Evolutionary conservation across 2,113 vertebrate genomes (phyloP).

Genomic region (Athene noctua): DNA sequence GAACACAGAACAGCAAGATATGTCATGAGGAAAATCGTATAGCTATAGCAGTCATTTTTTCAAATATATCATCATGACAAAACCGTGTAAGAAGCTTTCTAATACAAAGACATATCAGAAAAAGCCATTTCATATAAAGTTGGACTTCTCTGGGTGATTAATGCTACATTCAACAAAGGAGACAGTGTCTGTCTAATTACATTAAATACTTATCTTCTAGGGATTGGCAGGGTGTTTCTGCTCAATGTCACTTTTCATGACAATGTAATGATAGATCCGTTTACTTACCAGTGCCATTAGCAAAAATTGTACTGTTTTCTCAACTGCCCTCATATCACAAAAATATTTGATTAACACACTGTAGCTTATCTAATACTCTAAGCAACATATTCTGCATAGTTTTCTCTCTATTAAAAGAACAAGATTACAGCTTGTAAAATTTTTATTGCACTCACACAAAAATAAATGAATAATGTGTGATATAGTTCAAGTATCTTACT

Average conservation of each 20-base stretch:
- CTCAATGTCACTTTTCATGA: slow-evolving; percentile 76
- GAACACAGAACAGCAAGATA: slow-evolving; percentile 29
- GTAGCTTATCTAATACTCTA: slow-evolving; percentile 77
- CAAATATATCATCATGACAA: slow-evolving; percentile 40
- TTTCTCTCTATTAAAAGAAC: slow-evolving; percentile 71
- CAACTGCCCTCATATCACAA: slow-evolving; percentile 75
- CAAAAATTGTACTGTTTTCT: slow-evolving; percentile 77
- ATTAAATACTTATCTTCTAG: slow-evolving; percentile 74
- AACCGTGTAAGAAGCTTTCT: slow-evolving; percentile 30
- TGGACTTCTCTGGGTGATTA: slow-evolving; percentile 73
- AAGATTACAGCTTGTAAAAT: slow-evolving; percentile 60
- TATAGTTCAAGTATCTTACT: slow-evolving; percentile 1
- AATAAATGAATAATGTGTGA: slow-evolving; percentile 53
- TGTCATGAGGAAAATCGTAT: neutral
- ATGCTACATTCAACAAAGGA: slow-evolving; percentile 71
- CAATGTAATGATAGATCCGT: slow-evolving; percentile 78
- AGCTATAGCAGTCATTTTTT: neutral
- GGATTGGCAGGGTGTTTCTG: slow-evolving; percentile 77
- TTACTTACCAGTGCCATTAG: slow-evolving; percentile 78
- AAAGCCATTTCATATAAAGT: slow-evolving; percentile 64
- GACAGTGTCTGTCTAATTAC: slow-evolving; percentile 75
- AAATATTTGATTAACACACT: slow-evolving; percentile 82
- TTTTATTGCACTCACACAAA: slow-evolving; percentile 58
- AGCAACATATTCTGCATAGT: slow-evolving; percentile 74
- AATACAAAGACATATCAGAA: slow-evolving; percentile 66